Base-by-base conservation (phyloP, 1,140 invertebrate genomes). In the Archivesica marissinica region DNA sequence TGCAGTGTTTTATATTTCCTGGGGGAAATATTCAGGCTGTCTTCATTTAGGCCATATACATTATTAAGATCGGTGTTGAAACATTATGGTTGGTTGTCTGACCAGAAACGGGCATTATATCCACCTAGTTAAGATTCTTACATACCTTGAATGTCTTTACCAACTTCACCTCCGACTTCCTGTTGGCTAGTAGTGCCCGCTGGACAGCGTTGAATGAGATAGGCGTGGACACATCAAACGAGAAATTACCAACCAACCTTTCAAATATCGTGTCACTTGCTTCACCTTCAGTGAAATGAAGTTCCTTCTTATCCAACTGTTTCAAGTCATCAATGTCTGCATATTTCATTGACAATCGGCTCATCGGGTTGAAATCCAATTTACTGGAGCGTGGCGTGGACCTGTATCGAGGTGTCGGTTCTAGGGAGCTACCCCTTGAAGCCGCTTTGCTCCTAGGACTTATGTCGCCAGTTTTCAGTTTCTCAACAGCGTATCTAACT, bases 261-360 rank as follows among this genome's bases (percentile, higher is more conserved):
- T 77, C 47, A 23, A 66, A 77, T 17, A 70, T 35, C 30, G 41
- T 66, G 44, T 52, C 59, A 52, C 61, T 77, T 7, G 50, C 56
- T 52, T 85, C 82, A 20, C 82, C 82, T 78, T 85, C 82, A 41
- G 23, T n/a, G 23, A 77, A 85, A 35, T 39, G 17, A n/a, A 70
- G 13, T 23, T 76, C 82, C 30, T 78, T 85, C 47, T 77, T 85
- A 30, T 85, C 74, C 25, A 68, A 77, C 13, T 85, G 59, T 9
- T 75, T 30, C 47, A 44, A 25, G 0, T 47, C 72, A 25, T 77
- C 74, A 44, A 83, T 50, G 23, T 83, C 70, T 2, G 13, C 56
- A 47, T 72, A 72, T 2, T 23, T 13, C 20, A 52, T 13, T n/a
- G 80, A 59, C 30, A 44, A 39, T 6, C 47, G 59, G 64, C 39